Conservation (phyloP, 2,797 vertebrate genomes). For the Florisuga fusca region DNA sequence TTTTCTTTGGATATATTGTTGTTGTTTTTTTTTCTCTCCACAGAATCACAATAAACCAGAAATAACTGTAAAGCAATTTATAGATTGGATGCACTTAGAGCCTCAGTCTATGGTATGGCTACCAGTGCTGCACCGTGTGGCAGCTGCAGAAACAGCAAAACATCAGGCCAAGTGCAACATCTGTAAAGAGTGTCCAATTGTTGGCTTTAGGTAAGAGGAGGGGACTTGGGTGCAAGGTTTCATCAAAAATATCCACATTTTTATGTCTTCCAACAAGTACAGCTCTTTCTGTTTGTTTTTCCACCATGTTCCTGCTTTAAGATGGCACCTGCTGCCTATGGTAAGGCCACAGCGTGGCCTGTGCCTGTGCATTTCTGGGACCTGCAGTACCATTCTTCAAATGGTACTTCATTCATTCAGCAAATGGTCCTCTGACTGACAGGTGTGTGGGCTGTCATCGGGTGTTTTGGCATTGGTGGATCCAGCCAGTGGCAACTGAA, state of each 20-base stretch:
- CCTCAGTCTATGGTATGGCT: conserved; percentile 99
- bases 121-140: conserved; percentile 95
- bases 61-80: conserved; percentile 91
- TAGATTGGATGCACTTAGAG: conserved; percentile 96
- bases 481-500: not conserved
- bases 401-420: not conserved
- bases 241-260: not conserved
- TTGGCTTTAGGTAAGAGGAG: conserved; percentile 91
- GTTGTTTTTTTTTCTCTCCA: not conserved
- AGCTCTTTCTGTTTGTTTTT: not conserved
- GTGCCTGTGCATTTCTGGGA: not conserved
- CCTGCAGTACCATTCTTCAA: not conserved
- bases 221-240: not conserved
- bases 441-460: not conserved
- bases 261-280: not conserved
- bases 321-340: not conserved
- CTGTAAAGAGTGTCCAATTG: conserved; percentile 97
- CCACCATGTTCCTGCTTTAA: not conserved
- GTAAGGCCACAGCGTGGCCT: not conserved
- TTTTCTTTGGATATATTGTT: not conserved
- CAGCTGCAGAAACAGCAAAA: conserved; percentile 95
- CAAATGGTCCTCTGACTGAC: not conserved
- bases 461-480: not conserved
- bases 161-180: conserved; percentile 99
- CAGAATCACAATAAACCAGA: conserved; percentile 95